phyloP scores from a whole-genome alignment of 1,140 invertebrate species.

The Drosophila murphyi region DNA sequence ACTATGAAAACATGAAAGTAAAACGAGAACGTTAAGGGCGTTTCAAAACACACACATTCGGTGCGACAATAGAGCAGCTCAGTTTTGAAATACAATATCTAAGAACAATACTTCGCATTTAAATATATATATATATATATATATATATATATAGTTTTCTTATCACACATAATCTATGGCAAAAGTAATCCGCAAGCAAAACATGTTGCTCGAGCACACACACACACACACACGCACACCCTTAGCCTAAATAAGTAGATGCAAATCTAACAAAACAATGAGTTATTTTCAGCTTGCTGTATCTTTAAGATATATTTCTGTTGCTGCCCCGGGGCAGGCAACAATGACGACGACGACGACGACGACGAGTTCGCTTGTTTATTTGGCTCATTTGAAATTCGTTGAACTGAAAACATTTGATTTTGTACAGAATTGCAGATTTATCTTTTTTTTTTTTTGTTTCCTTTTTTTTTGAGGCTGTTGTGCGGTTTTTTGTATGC shows the following conservation, averaged over 20 bases:
- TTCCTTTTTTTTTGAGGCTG: background rate
- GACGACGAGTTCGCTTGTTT: conserved; percentile 40
- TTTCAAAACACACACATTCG: conserved; percentile 30
- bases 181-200: conserved; percentile 57
- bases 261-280: conserved; percentile 63
- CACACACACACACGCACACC: conserved; percentile 15
- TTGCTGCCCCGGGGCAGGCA: conserved; percentile 26
- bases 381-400: conserved; percentile 64
- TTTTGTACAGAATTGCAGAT: conserved; percentile 60
- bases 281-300: conserved; percentile 46
- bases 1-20: conserved; percentile 57
- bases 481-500: background rate
- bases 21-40: conserved; percentile 47
- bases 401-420: conserved; percentile 64
- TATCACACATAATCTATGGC: conserved; percentile 56
- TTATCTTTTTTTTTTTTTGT: conserved; percentile 40
- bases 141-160: conserved; percentile 27
- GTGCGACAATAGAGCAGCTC: conserved; percentile 1
- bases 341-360: conserved; percentile 14
- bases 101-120: conserved; percentile 39
- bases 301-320: conserved; percentile 52
- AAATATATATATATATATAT: conserved; percentile 25
- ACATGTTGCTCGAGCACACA: conserved; percentile 29
- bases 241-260: conserved; percentile 36
- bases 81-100: conserved; percentile 53